Conservation (phyloP, 1,140 invertebrate species). For the Protaetia brevitarsis region DNA sequence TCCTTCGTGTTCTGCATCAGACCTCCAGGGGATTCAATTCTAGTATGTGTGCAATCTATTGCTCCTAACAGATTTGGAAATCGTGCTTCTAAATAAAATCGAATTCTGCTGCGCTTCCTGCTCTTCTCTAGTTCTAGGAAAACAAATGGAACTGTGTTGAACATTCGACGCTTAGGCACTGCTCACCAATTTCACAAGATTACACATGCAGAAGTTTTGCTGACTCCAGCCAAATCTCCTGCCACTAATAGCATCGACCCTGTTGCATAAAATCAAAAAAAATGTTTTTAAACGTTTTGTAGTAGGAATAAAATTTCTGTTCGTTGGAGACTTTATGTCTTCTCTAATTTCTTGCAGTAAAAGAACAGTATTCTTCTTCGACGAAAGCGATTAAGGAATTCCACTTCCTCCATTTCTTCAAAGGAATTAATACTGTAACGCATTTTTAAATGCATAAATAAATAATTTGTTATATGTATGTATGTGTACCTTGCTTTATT, state of each 20-base stretch:
- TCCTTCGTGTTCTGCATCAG: no score
- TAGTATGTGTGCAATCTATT: no score
- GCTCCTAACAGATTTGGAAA: no score
- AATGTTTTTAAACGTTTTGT: slow-evolving; percentile 31
- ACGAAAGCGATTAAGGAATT: background rate
- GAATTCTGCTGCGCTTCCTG: background rate
- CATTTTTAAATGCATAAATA: no score
- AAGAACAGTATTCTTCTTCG: background rate
- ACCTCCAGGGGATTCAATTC: no score
- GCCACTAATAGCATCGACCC: slow-evolving; percentile 34
- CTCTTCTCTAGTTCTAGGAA: background rate
- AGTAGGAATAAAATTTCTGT: slow-evolving; percentile 17
- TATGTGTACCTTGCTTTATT: background rate
- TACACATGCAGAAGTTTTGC: slow-evolving; percentile 33
- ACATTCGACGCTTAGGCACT: background rate
- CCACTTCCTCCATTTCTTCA: background rate
- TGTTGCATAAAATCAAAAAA: slow-evolving; percentile 39
- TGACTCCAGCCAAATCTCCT: slow-evolving; percentile 38
- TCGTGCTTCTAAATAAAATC: background rate
- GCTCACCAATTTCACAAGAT: slow-evolving; percentile 33
- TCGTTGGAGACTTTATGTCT: background rate
- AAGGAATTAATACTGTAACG: background rate
- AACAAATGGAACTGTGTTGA: background rate
- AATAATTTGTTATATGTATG: background rate
- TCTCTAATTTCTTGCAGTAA: background rate